Evolutionary conservation across 2,888 invertebrate genomes (phyloP), one percentile per base, ranked within the genome.

Genomic region (Eurois occulta): DNA sequence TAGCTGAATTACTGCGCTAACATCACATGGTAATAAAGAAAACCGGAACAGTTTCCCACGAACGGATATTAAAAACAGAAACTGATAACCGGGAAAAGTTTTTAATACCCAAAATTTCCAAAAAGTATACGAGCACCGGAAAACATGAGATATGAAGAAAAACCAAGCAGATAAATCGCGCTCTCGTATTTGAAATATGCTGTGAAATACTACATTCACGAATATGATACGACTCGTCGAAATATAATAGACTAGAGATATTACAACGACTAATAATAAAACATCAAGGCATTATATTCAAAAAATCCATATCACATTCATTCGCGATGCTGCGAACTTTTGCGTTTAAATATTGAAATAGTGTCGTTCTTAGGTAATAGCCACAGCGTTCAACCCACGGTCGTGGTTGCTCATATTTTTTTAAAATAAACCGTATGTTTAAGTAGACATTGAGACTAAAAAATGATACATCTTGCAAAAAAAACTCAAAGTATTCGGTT

Each of bases 401-500:
- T 32, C 3, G 18, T 11, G 32, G 48, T 5, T 11, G 70, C 41
- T 38, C 62, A 52, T 28, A 71, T 58, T 64, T 52, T 73, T 75
- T 73, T 68, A 67, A 66, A 72, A 80, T 80, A 66, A 83, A 70
- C 72, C 60, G 60, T 21, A 41, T 76, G 13, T 84, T 66, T 21
- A 83, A 75, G 21, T 73, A 69, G 69, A 83, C 67, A 72, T 72
- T 28, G 46, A 70, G 52, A 65, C 18, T 21, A 55, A 73, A 76
- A 70, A 74, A 58, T 28, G 48, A 55, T 52, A 66, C 55, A 38
- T 64, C 66, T 66, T 62, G 32, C n/a, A 77, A 82, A 86, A 82
- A 86, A 83, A 84, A 71, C 70, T 80, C 55, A 80, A 85, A 83
- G 81, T 81, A 77, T 83, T 72, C 75, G 48, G 72, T 68, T 86